Percentiles rank a stretch among this genome's conserved stretches.
These are phyloP conservation scores for Orthonyx spaldingii DNA, from an alignment of 2,113 vertebrate genomes.

Conservation along the genomic window DNA sequence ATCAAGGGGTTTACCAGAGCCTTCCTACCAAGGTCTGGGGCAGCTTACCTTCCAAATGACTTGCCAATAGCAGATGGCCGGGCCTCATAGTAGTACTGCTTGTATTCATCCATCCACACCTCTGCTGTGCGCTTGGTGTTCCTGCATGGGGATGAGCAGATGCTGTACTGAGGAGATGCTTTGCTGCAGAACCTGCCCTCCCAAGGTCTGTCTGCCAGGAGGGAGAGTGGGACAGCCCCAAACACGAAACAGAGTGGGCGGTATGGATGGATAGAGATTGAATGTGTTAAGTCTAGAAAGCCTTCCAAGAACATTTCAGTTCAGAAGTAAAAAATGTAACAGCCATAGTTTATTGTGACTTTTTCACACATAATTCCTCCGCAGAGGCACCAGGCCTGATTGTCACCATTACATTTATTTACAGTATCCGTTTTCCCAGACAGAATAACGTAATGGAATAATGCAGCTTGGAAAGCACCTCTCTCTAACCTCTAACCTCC, in stretches of 20 bases:
- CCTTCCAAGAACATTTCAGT: background rate
- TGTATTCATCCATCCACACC: slow-evolving; percentile 99
- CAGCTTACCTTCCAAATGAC: slow-evolving; percentile 88
- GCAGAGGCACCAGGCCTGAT: background rate
- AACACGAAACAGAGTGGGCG: background rate
- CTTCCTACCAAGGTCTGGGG: background rate
- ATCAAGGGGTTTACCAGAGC: background rate
- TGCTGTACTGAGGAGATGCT: background rate
- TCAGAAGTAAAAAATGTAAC: background rate
- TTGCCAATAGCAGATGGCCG: slow-evolving; percentile 93
- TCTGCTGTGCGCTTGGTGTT: slow-evolving; percentile 95
- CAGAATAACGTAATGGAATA: background rate
- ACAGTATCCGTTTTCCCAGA: background rate
- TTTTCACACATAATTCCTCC: background rate
- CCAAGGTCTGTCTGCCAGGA: background rate
- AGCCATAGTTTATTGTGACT: background rate
- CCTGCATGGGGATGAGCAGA: slow-evolving; percentile 61
- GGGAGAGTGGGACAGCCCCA: background rate
- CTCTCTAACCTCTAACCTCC: background rate
- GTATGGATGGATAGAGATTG: accelerated
- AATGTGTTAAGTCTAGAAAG: background rate
- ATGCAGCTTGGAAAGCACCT: background rate
- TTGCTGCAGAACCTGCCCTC: background rate
- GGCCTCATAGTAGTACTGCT: slow-evolving; percentile 95
- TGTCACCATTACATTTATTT: background rate